Evolutionary conservation across 2,888 invertebrate genomes (phyloP).

Genomic region (Mimachlamys varia): DNA sequence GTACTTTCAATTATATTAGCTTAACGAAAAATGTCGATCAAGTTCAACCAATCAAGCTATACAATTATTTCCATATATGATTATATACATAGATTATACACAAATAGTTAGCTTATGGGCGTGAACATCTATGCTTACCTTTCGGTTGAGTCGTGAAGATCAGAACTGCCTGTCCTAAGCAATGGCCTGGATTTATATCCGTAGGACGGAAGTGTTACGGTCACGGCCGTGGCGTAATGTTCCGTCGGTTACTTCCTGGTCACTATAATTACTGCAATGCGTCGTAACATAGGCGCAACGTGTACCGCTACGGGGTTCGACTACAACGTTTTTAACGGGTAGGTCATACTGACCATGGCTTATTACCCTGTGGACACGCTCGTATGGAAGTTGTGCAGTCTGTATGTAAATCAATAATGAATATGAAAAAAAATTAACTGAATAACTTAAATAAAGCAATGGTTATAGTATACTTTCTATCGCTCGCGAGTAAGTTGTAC

Average conservation of each 20-base stretch:
- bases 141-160: slow-evolving; percentile 14
- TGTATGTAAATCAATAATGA: not conserved
- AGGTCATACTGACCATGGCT: not conserved
- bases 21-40: too few species aligned
- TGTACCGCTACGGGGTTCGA: not conserved
- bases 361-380: not conserved
- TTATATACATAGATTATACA: not conserved
- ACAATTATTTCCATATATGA: too few species aligned
- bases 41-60: too few species aligned
- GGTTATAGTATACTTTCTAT: too few species aligned
- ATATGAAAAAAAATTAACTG: too few species aligned
- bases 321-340: not conserved
- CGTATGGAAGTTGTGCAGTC: too few species aligned
- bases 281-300: not conserved
- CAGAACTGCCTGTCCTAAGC: not conserved
- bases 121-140: not conserved
- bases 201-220: not conserved
- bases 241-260: not conserved
- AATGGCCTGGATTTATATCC: not conserved
- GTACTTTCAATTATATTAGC: too few species aligned
- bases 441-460: too few species aligned
- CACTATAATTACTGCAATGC: not conserved
- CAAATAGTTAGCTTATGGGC: not conserved
- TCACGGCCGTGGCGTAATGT: not conserved
- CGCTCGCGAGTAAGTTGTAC: too few species aligned